These are phyloP conservation scores for Falco punctatus DNA, from an alignment of 2,113 vertebrate species.

Conservation along the genomic window DNA sequence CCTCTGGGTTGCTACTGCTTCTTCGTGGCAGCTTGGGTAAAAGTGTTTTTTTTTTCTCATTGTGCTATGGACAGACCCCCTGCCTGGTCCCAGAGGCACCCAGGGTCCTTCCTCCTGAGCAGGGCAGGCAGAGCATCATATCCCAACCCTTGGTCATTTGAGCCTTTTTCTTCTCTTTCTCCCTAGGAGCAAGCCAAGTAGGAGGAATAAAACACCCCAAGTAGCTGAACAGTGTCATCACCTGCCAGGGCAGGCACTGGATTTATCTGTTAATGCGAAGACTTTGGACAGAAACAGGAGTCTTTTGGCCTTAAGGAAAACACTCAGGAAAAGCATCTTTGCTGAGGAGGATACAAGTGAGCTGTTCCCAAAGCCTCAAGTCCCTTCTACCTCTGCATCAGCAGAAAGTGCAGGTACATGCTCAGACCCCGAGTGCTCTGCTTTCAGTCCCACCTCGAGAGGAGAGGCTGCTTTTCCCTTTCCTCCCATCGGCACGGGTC, in stretches of 20 bases:
- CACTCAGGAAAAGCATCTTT: background rate
- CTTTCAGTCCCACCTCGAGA: background rate
- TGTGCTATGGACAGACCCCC: background rate
- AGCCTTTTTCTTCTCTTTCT: background rate
- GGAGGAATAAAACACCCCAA: background rate
- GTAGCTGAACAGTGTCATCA: background rate
- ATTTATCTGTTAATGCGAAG: background rate
- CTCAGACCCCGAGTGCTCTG: background rate
- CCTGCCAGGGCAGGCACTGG: rapidly evolving
- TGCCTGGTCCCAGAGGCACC: background rate
- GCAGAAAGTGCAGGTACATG: background rate
- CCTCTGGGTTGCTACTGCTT: background rate
- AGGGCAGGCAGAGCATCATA: too few species aligned
- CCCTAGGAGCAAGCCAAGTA: background rate
- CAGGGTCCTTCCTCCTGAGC: background rate
- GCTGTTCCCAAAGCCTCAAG: background rate
- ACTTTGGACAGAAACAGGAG: background rate
- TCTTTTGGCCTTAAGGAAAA: background rate
- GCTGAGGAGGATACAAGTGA: rapidly evolving
- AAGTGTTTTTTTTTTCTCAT: background rate
- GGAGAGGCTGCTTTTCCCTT: background rate
- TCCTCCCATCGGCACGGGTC: rapidly evolving
- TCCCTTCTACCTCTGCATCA: background rate
- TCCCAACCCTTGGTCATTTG: background rate
- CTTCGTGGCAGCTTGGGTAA: rapidly evolving